phyloP scores from a whole-genome alignment of 2,888 invertebrate genomes.

The Sphecodes monilicornis region DNA sequence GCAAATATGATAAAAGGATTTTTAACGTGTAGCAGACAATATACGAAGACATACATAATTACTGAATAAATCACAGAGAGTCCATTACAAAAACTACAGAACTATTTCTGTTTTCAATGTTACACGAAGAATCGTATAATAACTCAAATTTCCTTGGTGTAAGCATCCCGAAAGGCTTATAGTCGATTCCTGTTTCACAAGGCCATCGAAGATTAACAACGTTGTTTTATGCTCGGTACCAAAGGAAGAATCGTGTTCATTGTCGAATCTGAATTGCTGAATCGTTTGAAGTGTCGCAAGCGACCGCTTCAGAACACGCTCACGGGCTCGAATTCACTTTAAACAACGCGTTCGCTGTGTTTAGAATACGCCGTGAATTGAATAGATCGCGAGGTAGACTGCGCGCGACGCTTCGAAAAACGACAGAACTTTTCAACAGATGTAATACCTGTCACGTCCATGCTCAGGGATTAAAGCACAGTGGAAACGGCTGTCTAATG shows the following conservation, averaged over 20 bases:
- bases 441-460: constrained; percentile 7
- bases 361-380: background rate
- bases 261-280: constrained; percentile 12
- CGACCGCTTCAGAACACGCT: background rate
- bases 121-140: background rate
- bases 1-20: too few species aligned
- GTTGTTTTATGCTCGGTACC: background rate
- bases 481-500: constrained; percentile 23
- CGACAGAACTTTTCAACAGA: background rate
- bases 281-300: constrained; percentile 7
- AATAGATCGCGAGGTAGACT: background rate
- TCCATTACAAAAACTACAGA: background rate
- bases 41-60: background rate
- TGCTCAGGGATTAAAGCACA: background rate
- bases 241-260: constrained; percentile 13
- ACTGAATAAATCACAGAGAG: background rate
- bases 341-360: constrained; percentile 5
- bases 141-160: background rate
- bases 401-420: background rate
- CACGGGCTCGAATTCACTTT: background rate
- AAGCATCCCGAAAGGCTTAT: background rate
- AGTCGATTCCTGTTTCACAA: background rate
- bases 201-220: constrained; percentile 10
- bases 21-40: too few species aligned
- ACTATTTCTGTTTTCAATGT: background rate